Percentiles rank a stretch among this genome's conserved stretches.
Conservation (phyloP, 2,113 vertebrate species). For the Misgurnus anguillicaudatus region DNA sequence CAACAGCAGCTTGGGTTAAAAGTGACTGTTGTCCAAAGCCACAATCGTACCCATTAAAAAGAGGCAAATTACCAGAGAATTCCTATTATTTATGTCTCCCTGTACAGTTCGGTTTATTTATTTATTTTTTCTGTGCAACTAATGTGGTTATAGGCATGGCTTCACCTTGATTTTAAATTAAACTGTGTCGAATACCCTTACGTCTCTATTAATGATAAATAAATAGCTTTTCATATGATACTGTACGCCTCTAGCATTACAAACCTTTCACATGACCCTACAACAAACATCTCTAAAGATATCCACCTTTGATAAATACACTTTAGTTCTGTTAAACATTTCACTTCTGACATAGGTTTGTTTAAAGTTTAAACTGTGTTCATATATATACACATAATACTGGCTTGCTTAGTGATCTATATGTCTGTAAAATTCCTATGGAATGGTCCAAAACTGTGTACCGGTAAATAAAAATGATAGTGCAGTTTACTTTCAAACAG, state of each 20-base stretch:
- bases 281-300: slow-evolving; percentile 40
- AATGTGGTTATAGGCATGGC: slow-evolving; percentile 40
- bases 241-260: slow-evolving; percentile 9
- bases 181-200: slow-evolving; percentile 28
- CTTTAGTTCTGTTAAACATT: slow-evolving; percentile 26
- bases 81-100: slow-evolving; percentile 48
- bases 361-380: slow-evolving; percentile 19
- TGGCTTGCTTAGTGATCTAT: slow-evolving; percentile 54
- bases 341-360: slow-evolving; percentile 10
- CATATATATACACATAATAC: slow-evolving; percentile 51
- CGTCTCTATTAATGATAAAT: slow-evolving; percentile 23
- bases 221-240: slow-evolving; percentile 25
- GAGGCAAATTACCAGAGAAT: slow-evolving; percentile 64
- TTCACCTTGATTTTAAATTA: slow-evolving; percentile 42
- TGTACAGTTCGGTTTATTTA: slow-evolving; percentile 23
- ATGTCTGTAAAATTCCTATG: slow-evolving; percentile 5
- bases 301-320: slow-evolving; percentile 47
- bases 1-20: slow-evolving; percentile 76
- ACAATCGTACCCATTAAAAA: slow-evolving; percentile 51
- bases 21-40: slow-evolving; percentile 57
- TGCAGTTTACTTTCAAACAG: neutral
- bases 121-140: slow-evolving; percentile 9
- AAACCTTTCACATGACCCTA: slow-evolving; percentile 34
- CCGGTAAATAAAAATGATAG: neutral
- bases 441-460: neutral